phyloP scores from a whole-genome alignment of 2,888 invertebrate genomes.

The Alitta virens region DNA sequence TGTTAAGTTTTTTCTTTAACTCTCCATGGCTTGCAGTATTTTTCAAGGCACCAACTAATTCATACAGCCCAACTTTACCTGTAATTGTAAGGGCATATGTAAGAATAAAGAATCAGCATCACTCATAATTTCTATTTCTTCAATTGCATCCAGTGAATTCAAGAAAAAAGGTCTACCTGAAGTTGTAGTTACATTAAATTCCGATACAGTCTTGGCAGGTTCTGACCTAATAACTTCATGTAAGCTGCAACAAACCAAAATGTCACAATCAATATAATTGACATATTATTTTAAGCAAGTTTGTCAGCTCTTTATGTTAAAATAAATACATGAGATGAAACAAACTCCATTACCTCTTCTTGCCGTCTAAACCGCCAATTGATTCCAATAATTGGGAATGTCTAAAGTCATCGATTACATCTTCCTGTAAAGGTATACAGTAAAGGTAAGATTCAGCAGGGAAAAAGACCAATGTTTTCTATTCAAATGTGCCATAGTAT shows the following conservation, averaged over 20 bases:
- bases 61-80: constrained; percentile 11
- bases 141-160: neutral
- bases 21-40: neutral
- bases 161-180: constrained; percentile 1
- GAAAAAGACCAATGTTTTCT: too few species aligned
- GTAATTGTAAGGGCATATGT: neutral
- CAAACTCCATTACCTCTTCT: constrained; percentile 3
- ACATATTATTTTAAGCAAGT: too few species aligned
- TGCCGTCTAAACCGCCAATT: constrained; percentile 9
- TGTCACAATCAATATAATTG: neutral
- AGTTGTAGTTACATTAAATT: constrained; percentile 5
- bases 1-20: constrained; percentile 43
- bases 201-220: constrained; percentile 6
- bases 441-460: too few species aligned
- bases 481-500: too few species aligned
- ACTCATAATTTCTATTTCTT: too few species aligned
- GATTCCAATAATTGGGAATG: constrained; percentile 8
- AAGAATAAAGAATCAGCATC: too few species aligned
- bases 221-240: constrained; percentile 7
- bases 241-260: neutral
- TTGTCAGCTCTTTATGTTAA: neutral
- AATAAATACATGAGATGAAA: neutral
- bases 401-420: constrained; percentile 5
- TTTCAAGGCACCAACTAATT: constrained; percentile 7
- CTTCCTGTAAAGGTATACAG: constrained; percentile 4